Conservation (phyloP, 30 jellyfish, hydroid and myxozoan species). For the Aurelia aurita complex sp. Pacific region DNA sequence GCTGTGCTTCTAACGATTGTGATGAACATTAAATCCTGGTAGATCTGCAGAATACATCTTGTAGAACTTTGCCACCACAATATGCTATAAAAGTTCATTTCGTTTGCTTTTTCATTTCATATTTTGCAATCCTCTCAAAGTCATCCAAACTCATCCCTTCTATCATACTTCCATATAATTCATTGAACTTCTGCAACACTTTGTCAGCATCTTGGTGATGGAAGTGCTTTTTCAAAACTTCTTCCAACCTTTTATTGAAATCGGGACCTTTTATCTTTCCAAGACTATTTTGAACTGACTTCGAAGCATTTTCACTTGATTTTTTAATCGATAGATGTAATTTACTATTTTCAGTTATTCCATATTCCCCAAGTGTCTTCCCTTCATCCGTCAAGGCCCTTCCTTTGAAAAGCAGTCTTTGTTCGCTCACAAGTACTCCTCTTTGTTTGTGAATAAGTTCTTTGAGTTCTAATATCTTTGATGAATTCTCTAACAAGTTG, state of each 20-base stretch:
- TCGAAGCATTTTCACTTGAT: background rate
- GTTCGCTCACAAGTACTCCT: constrained; percentile 19
- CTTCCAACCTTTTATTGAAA: constrained; percentile 1
- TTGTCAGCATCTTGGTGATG: constrained; percentile 25
- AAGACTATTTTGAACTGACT: too few relatives aligned
- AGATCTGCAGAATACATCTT: too few relatives aligned
- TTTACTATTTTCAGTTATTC: constrained; percentile 18
- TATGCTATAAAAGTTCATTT: background rate
- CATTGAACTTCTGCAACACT: constrained; percentile 3
- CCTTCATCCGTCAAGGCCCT: constrained; percentile 22
- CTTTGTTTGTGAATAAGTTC: background rate
- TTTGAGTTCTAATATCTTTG: background rate
- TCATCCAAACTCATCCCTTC: constrained; percentile 50
- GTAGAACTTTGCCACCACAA: background rate
- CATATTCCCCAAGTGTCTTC: constrained; percentile 28
- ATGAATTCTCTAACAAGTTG: background rate
- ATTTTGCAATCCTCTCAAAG: constrained; percentile 51
- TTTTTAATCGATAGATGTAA: constrained; percentile 47
- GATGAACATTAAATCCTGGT: too few relatives aligned
- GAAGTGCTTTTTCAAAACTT: constrained; percentile 23
- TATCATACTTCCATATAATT: constrained; percentile 10
- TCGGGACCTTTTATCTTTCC: background rate
- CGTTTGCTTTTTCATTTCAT: constrained; percentile 13
- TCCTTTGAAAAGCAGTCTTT: constrained; percentile 46
- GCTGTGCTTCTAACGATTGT: too few relatives aligned